phyloP scores from a whole-genome alignment of 2,797 vertebrate genomes.

The Hybognathus amarus region DNA sequence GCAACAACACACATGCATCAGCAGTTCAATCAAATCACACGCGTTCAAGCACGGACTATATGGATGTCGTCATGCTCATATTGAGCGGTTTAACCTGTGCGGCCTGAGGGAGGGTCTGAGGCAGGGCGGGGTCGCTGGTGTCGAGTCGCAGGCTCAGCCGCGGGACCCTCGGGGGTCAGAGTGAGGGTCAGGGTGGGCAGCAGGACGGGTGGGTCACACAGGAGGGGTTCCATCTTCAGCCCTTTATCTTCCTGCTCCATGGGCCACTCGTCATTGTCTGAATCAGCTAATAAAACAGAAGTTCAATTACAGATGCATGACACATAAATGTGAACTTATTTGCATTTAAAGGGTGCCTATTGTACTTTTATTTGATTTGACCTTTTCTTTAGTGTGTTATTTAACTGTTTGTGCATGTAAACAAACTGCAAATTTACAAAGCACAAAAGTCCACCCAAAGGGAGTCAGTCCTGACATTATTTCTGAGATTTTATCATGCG shows the following conservation, averaged over 20 bases:
- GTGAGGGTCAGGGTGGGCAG: conserved; percentile 84
- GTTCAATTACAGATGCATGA: neutral
- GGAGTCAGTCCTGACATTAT: neutral
- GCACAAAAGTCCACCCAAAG: neutral
- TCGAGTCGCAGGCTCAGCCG: conserved; percentile 44
- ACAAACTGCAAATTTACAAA: neutral
- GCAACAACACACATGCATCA: conserved; percentile 25
- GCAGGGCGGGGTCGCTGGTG: conserved; percentile 20
- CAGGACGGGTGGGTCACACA: conserved; percentile 82
- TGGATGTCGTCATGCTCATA: conserved; percentile 53
- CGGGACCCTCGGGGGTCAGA: conserved; percentile 57
- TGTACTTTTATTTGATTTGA: neutral
- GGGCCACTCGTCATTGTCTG: conserved; percentile 87
- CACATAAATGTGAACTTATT: neutral
- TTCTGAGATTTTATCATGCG: neutral
- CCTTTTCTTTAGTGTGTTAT: neutral
- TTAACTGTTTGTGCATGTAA: neutral
- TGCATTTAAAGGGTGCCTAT: neutral
- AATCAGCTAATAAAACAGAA: conserved; percentile 73
- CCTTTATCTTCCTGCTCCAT: conserved; percentile 80
- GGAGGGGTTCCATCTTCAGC: conserved; percentile 84
- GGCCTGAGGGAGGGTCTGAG: conserved; percentile 50
- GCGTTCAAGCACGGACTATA: neutral
- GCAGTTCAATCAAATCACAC: neutral
- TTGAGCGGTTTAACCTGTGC: conserved; percentile 67